A percentile compares a stretch with the other conserved stretches of the same genome.
Conservation (phyloP, 2,888 invertebrate genomes). For the Acholoe squamosa region DNA sequence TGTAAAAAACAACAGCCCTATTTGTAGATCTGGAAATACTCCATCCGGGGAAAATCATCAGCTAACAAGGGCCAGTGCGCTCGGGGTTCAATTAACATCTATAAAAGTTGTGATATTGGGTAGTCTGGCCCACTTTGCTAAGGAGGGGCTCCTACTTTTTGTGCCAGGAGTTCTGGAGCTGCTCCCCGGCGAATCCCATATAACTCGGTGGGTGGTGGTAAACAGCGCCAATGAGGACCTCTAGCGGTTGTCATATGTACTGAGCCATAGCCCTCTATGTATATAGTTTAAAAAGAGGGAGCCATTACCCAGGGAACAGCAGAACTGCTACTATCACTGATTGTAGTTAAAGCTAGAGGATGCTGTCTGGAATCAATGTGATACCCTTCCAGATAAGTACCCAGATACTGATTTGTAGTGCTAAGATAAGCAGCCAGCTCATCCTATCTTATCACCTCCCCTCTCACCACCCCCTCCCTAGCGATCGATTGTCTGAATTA, state of each 20-base stretch:
- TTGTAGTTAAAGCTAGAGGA: no score
- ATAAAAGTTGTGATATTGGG: no score
- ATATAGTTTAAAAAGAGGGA: background rate
- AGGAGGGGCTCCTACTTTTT: no score
- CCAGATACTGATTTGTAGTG: background rate
- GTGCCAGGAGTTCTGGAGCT: no score
- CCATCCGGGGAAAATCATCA: no score
- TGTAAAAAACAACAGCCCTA: no score
- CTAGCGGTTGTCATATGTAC: background rate
- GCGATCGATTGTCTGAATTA: constrained; percentile 24
- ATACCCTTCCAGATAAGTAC: background rate
- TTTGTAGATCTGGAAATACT: no score
- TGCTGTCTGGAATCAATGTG: background rate
- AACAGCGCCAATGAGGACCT: background rate
- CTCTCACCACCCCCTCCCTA: background rate
- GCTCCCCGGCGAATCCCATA: no score
- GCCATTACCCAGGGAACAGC: background rate
- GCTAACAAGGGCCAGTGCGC: no score
- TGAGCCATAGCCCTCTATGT: background rate
- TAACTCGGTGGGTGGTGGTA: background rate
- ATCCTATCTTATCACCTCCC: background rate
- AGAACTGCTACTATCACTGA: no score
- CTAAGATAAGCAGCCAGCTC: background rate
- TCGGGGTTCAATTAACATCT: no score
- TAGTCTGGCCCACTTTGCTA: no score